Conservation (phyloP, 92 coral and sea anemone genomes). For the Pocillopora meandrina region DNA sequence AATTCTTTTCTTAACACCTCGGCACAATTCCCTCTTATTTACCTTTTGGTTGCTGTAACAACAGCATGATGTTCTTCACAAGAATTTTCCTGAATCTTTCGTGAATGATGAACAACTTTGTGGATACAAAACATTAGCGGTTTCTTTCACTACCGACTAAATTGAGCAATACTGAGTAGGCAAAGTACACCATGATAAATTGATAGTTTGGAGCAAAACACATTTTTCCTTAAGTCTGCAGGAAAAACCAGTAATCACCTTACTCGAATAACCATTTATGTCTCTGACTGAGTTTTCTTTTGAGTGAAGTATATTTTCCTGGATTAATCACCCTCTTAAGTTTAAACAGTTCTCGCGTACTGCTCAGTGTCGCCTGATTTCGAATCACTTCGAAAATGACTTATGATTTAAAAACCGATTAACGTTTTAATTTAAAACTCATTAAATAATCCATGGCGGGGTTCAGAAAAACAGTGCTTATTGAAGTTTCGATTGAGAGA, state of each 20-base stretch:
- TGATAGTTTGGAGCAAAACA: neutral
- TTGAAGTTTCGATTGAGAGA: neutral
- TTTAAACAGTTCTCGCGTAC: neutral
- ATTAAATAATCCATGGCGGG: neutral
- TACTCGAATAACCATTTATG: neutral
- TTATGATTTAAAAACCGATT: neutral
- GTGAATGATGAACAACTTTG: constrained; percentile 15
- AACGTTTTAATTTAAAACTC: constrained; percentile 11
- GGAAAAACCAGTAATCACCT: neutral
- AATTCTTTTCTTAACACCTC: constrained; percentile 10
- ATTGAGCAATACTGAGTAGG: neutral
- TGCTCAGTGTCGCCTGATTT: neutral
- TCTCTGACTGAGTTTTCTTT: neutral
- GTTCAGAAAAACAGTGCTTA: neutral
- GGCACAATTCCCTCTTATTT: constrained; percentile 41
- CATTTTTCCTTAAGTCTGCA: neutral
- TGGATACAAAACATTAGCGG: constrained; percentile 6
- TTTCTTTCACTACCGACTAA: constrained; percentile 3
- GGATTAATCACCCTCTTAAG: neutral
- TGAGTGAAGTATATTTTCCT: neutral
- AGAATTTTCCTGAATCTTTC: constrained; percentile 55
- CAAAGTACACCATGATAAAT: neutral
- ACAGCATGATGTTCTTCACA: constrained; percentile 54
- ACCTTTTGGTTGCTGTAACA: constrained; percentile 73
- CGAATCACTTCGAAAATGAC: neutral